phyloP scores from a whole-genome alignment of 2,797 vertebrate species.

The Loris lydekkerianus region DNA sequence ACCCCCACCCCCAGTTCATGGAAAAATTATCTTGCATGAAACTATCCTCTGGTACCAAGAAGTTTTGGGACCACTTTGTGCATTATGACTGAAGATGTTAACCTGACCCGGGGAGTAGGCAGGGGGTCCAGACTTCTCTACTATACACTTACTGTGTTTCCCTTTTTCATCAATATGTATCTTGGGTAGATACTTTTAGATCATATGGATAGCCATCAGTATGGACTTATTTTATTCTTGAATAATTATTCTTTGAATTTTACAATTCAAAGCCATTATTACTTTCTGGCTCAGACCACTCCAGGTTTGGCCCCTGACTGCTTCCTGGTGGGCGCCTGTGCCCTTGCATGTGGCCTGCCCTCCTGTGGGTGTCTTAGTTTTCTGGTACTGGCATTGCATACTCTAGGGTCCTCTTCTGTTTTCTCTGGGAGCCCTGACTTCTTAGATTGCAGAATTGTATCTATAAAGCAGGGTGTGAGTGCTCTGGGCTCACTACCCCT shows the following conservation, averaged over 20 bases:
- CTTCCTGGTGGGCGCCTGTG: not conserved
- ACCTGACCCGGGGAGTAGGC: not conserved
- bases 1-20: too few species aligned
- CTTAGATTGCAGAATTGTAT: not conserved
- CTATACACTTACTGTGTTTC: not conserved
- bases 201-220: too few species aligned
- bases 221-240: not conserved
- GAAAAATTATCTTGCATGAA: too few species aligned
- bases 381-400: too few species aligned
- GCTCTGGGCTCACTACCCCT: fast-evolving
- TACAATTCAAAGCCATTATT: not conserved
- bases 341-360: fast-evolving
- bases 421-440: not conserved
- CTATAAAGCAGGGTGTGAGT: not conserved
- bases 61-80: not conserved
- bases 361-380: not conserved
- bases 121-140: not conserved
- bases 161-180: not conserved
- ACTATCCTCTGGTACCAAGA: too few species aligned
- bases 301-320: too few species aligned
- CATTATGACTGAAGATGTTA: fast-evolving
- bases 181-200: not conserved
- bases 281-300: not conserved
- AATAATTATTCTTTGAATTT: too few species aligned
- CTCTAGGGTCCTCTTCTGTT: not conserved